These are phyloP conservation scores for Acomys russatus DNA, from an alignment of 2,797 vertebrate species.

Conservation along the genomic window DNA sequence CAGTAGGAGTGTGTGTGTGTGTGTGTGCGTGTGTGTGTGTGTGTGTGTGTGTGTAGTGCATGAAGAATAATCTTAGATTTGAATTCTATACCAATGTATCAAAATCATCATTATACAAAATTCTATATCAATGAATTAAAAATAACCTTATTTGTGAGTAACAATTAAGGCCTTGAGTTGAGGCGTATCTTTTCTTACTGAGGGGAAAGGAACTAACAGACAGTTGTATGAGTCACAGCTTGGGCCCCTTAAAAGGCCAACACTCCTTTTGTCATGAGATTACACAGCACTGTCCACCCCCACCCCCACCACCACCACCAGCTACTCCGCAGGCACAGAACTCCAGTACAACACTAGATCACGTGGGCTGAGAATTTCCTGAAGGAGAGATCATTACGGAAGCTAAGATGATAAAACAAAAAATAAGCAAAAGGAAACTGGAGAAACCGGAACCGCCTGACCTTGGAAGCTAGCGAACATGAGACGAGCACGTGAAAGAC, in stretches of 20 bases:
- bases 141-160: no score
- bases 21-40: no score
- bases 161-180: no score
- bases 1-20: no score
- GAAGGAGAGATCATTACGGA: constrained; percentile 28
- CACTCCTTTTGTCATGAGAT: constrained; percentile 6
- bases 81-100: no score
- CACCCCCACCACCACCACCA: not conserved
- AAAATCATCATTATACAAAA: no score
- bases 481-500: not conserved
- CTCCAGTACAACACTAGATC: not conserved
- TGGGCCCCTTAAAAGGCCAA: not conserved
- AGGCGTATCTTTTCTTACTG: not conserved
- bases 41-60: no score
- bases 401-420: not conserved
- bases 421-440: not conserved
- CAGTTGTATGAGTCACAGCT: not conserved
- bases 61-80: no score
- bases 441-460: not conserved
- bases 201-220: not conserved
- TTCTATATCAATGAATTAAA: no score
- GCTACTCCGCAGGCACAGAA: not conserved
- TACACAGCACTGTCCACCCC: not conserved
- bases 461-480: not conserved
- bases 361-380: not conserved